Conservation (phyloP, 2,888 invertebrate genomes). For the Drosophila vallismaia region DNA sequence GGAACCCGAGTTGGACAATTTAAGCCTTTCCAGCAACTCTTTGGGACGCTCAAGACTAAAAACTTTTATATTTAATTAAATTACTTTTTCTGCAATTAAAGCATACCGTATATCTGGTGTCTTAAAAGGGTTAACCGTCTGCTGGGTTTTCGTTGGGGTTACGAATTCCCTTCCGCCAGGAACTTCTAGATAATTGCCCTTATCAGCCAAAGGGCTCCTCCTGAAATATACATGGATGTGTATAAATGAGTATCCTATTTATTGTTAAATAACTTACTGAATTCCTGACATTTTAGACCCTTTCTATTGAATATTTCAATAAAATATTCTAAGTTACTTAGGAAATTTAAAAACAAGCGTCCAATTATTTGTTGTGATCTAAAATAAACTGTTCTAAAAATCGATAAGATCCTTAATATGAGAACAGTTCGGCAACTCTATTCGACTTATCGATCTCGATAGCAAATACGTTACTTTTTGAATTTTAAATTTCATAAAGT, state of each 20-base stretch:
- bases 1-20: constrained; percentile 5
- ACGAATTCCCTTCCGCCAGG: background rate
- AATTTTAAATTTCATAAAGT: background rate
- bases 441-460: background rate
- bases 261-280: background rate
- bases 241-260: background rate
- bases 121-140: background rate
- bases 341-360: background rate
- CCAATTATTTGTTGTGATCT: background rate
- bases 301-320: background rate
- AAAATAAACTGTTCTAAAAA: background rate
- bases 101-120: constrained; percentile 2
- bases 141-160: background rate
- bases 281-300: background rate
- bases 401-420: background rate
- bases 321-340: background rate
- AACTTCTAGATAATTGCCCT: background rate
- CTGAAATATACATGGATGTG: background rate
- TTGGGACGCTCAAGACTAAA: constrained; percentile 9
- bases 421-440: background rate
- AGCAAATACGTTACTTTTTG: background rate
- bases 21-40: constrained; percentile 9
- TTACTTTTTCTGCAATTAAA: background rate
- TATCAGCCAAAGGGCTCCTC: background rate
- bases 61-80: background rate